These are phyloP conservation scores for silkworm (Bombyx mori) DNA, from an alignment of 1,140 invertebrate species.

Conservation along the genomic window DNA sequence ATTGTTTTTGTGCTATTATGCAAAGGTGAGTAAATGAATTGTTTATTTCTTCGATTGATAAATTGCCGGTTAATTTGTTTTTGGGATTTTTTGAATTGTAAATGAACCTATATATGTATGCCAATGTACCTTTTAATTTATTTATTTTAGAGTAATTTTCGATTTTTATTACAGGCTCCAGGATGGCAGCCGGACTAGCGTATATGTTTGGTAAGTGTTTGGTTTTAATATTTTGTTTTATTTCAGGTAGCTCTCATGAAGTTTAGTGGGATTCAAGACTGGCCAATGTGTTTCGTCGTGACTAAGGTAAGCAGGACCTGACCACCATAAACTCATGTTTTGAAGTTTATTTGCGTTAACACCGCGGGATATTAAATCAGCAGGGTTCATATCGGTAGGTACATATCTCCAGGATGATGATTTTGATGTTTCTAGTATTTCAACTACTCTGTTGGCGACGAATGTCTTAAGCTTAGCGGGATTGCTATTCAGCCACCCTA, in stretches of 20 bases:
- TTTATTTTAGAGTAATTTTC: conserved; percentile 7
- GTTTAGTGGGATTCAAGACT: neutral
- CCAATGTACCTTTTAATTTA: neutral
- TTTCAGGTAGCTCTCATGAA: conserved; percentile 4
- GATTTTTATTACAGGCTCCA: conserved; percentile 2
- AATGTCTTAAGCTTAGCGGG: conserved; percentile 38
- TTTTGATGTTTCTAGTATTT: conserved; percentile 32
- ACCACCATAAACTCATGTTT: conserved; percentile 11
- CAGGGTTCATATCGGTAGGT: conserved; percentile 17
- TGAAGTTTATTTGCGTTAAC: conserved; percentile 14
- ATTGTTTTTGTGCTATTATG: conserved; percentile 5
- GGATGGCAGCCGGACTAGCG: neutral
- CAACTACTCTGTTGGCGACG: conserved; percentile 40
- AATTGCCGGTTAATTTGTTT: neutral
- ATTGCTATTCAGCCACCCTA: conserved; percentile 40
- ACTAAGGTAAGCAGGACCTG: conserved; percentile 5
- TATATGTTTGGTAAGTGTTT: no score
- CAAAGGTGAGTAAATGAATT: conserved; percentile 4
- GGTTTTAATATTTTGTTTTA: conserved; percentile 1
- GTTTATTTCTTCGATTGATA: conserved; percentile 9
- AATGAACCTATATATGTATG: conserved; percentile 8
- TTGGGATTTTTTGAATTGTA: conserved; percentile 5
- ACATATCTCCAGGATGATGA: conserved; percentile 21
- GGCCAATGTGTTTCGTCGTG: neutral
- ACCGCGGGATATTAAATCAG: conserved; percentile 26